Conservation (phyloP, 2,888 invertebrate genomes). For the Drosophila fungiperda region DNA sequence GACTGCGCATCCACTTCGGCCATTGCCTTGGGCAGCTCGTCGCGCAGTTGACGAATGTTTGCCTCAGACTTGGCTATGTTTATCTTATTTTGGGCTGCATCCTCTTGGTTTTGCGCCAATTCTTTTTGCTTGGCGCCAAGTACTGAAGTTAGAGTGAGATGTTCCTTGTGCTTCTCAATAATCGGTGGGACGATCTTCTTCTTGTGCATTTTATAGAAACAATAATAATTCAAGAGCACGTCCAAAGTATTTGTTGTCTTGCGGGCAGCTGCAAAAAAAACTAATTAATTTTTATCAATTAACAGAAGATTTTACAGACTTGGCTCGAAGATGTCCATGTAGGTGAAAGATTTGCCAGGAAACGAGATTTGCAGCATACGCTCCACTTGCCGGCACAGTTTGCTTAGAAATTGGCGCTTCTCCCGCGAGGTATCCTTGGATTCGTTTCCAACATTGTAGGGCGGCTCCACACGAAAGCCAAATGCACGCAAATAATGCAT, state of each 20-base stretch:
- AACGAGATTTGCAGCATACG: conserved; percentile 81
- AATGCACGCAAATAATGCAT: conserved; percentile 76
- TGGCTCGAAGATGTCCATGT: conserved; percentile 78
- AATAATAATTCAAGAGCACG: conserved; percentile 79
- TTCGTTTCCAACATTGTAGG: conserved; percentile 46
- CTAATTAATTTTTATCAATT: background rate
- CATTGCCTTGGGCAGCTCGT: conserved; percentile 31
- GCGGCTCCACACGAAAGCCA: conserved; percentile 77
- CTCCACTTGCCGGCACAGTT: conserved; percentile 77
- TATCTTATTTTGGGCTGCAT: conserved; percentile 45
- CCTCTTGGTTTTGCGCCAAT: conserved; percentile 44
- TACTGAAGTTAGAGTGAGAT: conserved; percentile 50
- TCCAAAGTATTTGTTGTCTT: conserved; percentile 78
- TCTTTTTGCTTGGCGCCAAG: conserved; percentile 57
- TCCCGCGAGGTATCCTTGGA: conserved; percentile 63
- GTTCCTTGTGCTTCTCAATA: conserved; percentile 49
- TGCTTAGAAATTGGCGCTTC: conserved; percentile 74
- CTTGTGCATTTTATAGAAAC: conserved; percentile 81
- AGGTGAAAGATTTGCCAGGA: conserved; percentile 75
- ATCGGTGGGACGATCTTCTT: conserved; percentile 71
- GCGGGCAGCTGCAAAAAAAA: conserved; percentile 66
- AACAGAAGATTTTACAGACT: conserved; percentile 52
- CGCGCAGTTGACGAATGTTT: conserved; percentile 42
- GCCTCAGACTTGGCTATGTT: conserved; percentile 44
- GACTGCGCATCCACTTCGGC: conserved; percentile 42